Percentiles rank a stretch among this genome's conserved stretches.
phyloP scores from a whole-genome alignment of 1,140 invertebrate genomes.

The Cyrtorhinus lividipennis region DNA sequence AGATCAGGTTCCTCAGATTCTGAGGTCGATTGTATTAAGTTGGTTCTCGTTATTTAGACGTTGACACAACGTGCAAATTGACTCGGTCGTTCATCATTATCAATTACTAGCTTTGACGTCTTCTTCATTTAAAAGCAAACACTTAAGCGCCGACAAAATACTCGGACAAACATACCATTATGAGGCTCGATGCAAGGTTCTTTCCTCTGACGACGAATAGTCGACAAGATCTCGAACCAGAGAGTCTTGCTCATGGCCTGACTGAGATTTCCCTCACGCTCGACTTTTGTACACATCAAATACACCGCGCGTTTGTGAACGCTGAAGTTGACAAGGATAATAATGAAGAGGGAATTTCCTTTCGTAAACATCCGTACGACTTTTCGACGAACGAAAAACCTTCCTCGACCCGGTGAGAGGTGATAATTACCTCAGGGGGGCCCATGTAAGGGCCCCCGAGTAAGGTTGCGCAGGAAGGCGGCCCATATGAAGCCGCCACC shows the following conservation, averaged over 20 bases:
- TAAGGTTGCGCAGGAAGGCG: too few species aligned
- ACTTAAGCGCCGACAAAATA: too few species aligned
- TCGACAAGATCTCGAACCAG: slow-evolving; percentile 53
- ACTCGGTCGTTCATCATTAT: background rate
- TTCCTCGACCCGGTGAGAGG: too few species aligned
- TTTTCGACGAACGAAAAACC: background rate
- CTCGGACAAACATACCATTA: too few species aligned
- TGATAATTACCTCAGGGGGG: too few species aligned
- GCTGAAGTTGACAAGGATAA: background rate
- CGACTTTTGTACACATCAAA: background rate
- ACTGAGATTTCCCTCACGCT: background rate
- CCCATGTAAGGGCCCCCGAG: too few species aligned
- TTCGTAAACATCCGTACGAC: background rate
- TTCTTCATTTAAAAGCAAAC: too few species aligned
- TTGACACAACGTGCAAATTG: background rate
- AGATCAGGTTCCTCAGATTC: too few species aligned
- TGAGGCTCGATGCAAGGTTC: background rate
- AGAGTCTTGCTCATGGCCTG: slow-evolving; percentile 20
- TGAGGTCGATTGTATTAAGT: slow-evolving; percentile 37
- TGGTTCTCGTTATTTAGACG: background rate
- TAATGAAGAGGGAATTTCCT: background rate
- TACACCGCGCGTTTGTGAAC: background rate
- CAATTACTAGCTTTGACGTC: background rate
- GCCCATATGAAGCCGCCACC: too few species aligned
- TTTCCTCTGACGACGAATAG: slow-evolving; percentile 33